Percentiles rank a stretch among this genome's conserved stretches.
Evolutionary conservation across 1,140 invertebrate species (phyloP).

Genomic region (Metopolophium dirhodum): DNA sequence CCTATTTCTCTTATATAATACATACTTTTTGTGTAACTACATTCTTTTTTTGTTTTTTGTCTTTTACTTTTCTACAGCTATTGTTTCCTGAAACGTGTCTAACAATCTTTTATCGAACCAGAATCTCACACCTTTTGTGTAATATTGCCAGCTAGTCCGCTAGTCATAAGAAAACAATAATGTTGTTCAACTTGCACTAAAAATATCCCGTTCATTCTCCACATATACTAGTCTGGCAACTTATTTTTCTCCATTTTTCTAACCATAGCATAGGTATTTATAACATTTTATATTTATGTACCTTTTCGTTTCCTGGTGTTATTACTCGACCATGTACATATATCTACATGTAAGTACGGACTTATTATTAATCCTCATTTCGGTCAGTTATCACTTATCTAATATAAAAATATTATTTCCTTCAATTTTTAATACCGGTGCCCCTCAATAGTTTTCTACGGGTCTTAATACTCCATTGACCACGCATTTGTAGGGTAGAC

Average conservation of each 20-base stretch:
- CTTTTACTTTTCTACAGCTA: background rate
- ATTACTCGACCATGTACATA: background rate
- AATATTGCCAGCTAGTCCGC: background rate
- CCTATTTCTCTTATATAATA: background rate
- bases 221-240: too few relatives aligned
- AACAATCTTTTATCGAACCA: background rate
- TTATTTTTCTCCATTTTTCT: background rate
- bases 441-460: background rate
- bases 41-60: background rate
- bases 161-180: slow-evolving; percentile 12
- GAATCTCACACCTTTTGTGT: background rate
- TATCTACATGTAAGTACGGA: background rate
- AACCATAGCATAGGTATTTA: background rate
- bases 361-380: background rate
- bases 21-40: slow-evolving; percentile 17
- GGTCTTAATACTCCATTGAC: slow-evolving; percentile 18
- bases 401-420: background rate
- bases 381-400: background rate
- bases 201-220: background rate
- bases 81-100: background rate
- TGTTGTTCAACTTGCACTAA: background rate
- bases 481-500: background rate
- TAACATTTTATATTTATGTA: too few relatives aligned
- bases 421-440: background rate
- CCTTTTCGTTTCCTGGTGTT: background rate